Conservation (phyloP, 1,140 invertebrate genomes). For the Eufriesea mexicana region DNA sequence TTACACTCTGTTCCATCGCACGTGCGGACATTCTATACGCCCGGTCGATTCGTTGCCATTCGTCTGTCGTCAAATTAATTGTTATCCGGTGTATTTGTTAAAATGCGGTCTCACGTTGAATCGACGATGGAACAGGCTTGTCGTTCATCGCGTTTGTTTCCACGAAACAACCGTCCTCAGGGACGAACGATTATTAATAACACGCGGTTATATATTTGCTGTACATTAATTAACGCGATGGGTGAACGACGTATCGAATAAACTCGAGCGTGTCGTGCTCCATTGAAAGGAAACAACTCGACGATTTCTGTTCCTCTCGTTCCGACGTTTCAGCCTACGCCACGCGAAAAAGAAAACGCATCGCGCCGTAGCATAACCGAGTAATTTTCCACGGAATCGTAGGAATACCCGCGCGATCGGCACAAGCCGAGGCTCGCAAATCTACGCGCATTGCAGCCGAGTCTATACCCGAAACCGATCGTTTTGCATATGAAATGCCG, state of each 20-base stretch:
- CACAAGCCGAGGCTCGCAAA: too few relatives aligned
- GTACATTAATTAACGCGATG: slow-evolving; percentile 29
- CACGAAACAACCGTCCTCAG: neutral
- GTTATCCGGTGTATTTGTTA: slow-evolving; percentile 19
- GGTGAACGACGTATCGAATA: neutral
- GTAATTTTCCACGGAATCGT: too few relatives aligned
- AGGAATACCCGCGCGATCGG: too few relatives aligned
- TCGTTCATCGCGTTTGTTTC: neutral
- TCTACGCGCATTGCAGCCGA: too few relatives aligned
- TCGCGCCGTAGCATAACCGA: too few relatives aligned
- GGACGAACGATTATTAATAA: slow-evolving; percentile 29
- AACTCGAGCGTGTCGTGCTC: too few relatives aligned
- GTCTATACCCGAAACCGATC: slow-evolving; percentile 31
- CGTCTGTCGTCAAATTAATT: slow-evolving; percentile 41
- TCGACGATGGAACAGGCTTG: neutral
- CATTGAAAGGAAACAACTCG: neutral
- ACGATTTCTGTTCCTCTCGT: neutral
- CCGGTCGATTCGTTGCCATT: slow-evolving; percentile 1
- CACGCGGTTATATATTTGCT: neutral
- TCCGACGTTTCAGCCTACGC: too few relatives aligned
- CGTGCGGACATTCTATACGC: too few relatives aligned
- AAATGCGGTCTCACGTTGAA: slow-evolving; percentile 14
- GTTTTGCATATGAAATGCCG: slow-evolving; percentile 60
- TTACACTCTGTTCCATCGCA: neutral
- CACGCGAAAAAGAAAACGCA: too few relatives aligned